Conservation (phyloP, 2,113 vertebrate genomes). For the Ginglymostoma cirratum region DNA sequence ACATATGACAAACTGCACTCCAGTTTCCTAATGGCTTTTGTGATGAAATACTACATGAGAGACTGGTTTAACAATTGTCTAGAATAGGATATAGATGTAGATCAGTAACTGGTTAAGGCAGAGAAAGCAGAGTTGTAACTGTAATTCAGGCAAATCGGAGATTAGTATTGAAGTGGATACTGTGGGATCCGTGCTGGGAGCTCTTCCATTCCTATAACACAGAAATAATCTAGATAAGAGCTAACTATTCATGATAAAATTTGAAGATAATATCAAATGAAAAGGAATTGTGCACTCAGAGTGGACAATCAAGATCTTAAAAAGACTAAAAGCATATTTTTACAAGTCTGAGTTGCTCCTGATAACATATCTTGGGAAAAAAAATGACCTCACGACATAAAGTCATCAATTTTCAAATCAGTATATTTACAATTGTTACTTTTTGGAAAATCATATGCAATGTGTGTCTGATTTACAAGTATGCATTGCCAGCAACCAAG, state of each 20-base stretch:
- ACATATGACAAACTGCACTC: neutral
- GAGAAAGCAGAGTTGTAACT: neutral
- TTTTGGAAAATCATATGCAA: neutral
- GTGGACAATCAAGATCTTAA: neutral
- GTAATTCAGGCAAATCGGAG: neutral
- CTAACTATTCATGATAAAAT: neutral
- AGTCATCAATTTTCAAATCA: neutral
- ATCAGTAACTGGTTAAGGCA: neutral
- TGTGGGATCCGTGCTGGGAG: no score
- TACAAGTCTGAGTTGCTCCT: neutral
- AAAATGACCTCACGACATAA: neutral
- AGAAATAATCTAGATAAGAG: neutral
- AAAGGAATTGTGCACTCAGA: neutral
- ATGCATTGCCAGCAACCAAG: neutral
- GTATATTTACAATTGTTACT: neutral
- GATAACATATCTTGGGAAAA: neutral
- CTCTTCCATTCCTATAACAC: neutral
- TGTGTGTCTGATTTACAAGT: neutral
- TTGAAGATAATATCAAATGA: neutral
- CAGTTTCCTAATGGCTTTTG: neutral
- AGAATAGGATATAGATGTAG: neutral
- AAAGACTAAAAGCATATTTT: neutral
- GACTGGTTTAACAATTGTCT: neutral
- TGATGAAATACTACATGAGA: neutral
- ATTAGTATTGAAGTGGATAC: neutral